A percentile compares a stretch with the other conserved stretches of the same genome.
Evolutionary conservation across 2,797 vertebrate species (phyloP).

Genomic region (Siniperca obscura): DNA sequence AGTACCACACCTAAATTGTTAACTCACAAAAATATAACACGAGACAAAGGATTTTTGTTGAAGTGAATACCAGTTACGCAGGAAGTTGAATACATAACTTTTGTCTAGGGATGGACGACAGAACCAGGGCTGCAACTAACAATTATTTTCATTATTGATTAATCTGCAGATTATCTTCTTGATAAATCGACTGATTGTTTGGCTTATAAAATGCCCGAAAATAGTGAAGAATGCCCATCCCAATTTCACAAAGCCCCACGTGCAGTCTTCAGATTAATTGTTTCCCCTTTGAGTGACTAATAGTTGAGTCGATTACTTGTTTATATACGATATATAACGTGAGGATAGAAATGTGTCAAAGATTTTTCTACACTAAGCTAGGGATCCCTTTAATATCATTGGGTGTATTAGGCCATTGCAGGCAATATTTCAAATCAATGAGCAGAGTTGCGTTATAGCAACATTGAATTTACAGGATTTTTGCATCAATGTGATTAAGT

Average conservation of each 20-base stretch:
- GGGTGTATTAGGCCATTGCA: too few relatives aligned
- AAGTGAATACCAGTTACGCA: background rate
- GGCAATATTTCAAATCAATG: background rate
- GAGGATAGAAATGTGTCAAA: background rate
- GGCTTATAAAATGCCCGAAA: background rate
- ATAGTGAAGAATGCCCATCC: background rate
- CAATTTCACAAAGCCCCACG: background rate
- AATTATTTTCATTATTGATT: background rate
- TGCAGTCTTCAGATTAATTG: background rate
- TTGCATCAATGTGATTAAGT: background rate
- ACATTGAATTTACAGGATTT: too few relatives aligned
- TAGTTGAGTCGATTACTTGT: too few relatives aligned
- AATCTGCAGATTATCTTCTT: background rate
- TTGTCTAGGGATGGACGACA: background rate
- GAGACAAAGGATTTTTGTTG: background rate
- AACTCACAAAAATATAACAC: background rate
- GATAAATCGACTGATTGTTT: background rate
- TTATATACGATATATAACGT: background rate
- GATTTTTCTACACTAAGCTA: background rate
- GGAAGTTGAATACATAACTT: background rate
- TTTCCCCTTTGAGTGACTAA: background rate
- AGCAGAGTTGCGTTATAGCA: too few relatives aligned
- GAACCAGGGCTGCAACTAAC: background rate
- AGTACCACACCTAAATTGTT: background rate
- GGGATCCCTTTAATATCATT: too few relatives aligned